A percentile compares a stretch with the other conserved stretches of the same genome.
Evolutionary conservation across 2,113 vertebrate species (phyloP).

Genomic region (Marmota flaviventris): DNA sequence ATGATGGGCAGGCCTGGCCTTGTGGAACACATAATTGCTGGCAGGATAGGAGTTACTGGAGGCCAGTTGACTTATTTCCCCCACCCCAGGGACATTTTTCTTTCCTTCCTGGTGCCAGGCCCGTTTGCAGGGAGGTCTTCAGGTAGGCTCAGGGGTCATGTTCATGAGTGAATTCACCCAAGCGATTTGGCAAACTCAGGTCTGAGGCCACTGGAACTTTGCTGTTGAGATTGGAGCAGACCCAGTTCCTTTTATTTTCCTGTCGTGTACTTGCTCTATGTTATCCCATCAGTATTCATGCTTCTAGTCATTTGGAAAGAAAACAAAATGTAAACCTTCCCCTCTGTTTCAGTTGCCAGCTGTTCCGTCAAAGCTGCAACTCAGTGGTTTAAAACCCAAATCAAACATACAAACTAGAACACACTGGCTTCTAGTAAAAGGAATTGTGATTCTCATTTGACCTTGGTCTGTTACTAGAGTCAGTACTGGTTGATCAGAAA

Average conservation of each 20-base stretch:
- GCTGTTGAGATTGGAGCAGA: slow-evolving; percentile 70
- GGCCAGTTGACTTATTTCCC: too few relatives aligned
- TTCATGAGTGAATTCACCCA: background rate
- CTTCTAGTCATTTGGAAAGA: slow-evolving; percentile 73
- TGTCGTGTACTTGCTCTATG: slow-evolving; percentile 65
- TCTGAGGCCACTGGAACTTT: slow-evolving; percentile 52
- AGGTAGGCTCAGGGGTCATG: too few relatives aligned
- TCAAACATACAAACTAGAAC: background rate
- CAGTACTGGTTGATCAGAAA: slow-evolving; percentile 57
- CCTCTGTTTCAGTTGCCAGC: slow-evolving; percentile 73
- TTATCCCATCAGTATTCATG: slow-evolving; percentile 70
- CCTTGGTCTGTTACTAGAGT: slow-evolving; percentile 77
- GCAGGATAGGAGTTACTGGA: background rate
- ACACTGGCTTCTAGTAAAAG: background rate
- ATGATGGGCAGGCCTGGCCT: background rate
- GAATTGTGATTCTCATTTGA: slow-evolving; percentile 71
- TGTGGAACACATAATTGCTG: background rate
- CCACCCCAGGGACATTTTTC: too few relatives aligned
- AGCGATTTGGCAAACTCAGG: slow-evolving; percentile 28
- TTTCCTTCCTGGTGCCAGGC: too few relatives aligned
- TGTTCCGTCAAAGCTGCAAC: slow-evolving; percentile 70
- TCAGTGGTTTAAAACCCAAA: slow-evolving; percentile 61
- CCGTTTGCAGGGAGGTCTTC: too few relatives aligned
- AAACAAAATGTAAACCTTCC: slow-evolving; percentile 25
- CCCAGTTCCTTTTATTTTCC: slow-evolving; percentile 68